Evolutionary conservation across 2,888 invertebrate species (phyloP).

Genomic region (Drosophila kambysellisi): DNA sequence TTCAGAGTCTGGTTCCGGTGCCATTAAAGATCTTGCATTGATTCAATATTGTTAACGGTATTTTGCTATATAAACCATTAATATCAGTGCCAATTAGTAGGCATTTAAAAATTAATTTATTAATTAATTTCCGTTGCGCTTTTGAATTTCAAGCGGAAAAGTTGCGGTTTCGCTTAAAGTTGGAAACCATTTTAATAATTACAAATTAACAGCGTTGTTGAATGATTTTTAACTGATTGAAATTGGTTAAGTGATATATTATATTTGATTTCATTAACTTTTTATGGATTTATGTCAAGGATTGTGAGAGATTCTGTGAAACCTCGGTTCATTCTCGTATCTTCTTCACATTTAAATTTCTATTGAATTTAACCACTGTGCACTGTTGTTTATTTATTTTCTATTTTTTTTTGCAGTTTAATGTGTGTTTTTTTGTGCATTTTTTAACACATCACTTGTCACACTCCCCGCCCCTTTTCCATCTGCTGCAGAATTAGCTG

Average conservation of each 20-base stretch:
- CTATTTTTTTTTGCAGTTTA: conserved; percentile 33
- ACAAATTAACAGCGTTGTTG: neutral
- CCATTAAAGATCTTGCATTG: too few relatives aligned
- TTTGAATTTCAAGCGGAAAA: too few relatives aligned
- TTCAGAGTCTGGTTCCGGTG: too few relatives aligned
- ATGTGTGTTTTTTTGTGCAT: conserved; percentile 58
- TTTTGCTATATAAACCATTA: too few relatives aligned
- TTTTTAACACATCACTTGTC: conserved; percentile 59
- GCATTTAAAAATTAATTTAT: too few relatives aligned
- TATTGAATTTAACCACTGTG: conserved; percentile 34
- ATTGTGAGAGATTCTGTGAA: neutral
- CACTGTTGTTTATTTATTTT: neutral
- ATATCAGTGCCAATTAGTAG: too few relatives aligned
- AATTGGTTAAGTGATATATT: neutral
- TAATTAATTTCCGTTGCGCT: too few relatives aligned
- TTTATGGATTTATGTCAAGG: neutral
- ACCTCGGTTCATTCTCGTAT: neutral
- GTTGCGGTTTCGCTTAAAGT: too few relatives aligned
- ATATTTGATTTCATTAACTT: neutral
- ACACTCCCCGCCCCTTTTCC: neutral
- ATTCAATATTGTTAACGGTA: too few relatives aligned
- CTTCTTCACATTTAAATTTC: neutral
- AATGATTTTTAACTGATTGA: neutral
- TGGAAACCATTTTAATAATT: neutral
- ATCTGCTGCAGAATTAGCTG: neutral